Evolutionary conservation across 2,797 vertebrate species (phyloP).

Genomic region (Leptatherina wallacei): DNA sequence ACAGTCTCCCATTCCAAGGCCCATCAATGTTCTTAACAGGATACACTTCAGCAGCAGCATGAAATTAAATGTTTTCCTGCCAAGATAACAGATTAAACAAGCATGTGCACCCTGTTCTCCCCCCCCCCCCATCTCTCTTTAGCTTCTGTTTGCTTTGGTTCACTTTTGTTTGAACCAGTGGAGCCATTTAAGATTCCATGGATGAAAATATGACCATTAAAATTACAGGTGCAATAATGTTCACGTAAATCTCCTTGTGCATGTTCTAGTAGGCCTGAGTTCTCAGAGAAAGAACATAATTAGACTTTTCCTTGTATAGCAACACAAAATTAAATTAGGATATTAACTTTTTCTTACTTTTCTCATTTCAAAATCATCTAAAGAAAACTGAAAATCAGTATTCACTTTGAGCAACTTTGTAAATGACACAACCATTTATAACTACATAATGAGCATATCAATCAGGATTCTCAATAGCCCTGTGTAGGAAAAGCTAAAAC

Average conservation of each 20-base stretch:
- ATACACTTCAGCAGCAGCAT: slow-evolving; percentile 35
- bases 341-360: not conserved
- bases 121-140: not conserved
- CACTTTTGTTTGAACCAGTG: slow-evolving; percentile 18
- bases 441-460: not conserved
- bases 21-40: slow-evolving; percentile 57
- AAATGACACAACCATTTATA: not conserved
- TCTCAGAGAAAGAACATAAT: slow-evolving; percentile 11
- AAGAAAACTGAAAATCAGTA: not conserved
- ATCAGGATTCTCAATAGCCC: not conserved
- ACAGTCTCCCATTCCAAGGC: slow-evolving; percentile 23
- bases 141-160: not conserved
- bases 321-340: not conserved
- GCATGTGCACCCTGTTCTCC: slow-evolving; percentile 1
- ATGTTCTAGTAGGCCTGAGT: slow-evolving; percentile 14
- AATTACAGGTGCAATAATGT: slow-evolving; percentile 23
- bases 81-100: slow-evolving; percentile 44
- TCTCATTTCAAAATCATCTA: not conserved
- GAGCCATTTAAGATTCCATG: slow-evolving; percentile 20
- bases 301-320: not conserved
- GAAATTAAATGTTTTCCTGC: slow-evolving; percentile 49
- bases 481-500: not conserved
- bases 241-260: not conserved
- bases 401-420: not conserved
- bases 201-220: slow-evolving; percentile 25